These are phyloP conservation scores for Caenorhabditis sp. DNA, from an alignment of 2,888 invertebrate species.

Conservation along the genomic window DNA sequence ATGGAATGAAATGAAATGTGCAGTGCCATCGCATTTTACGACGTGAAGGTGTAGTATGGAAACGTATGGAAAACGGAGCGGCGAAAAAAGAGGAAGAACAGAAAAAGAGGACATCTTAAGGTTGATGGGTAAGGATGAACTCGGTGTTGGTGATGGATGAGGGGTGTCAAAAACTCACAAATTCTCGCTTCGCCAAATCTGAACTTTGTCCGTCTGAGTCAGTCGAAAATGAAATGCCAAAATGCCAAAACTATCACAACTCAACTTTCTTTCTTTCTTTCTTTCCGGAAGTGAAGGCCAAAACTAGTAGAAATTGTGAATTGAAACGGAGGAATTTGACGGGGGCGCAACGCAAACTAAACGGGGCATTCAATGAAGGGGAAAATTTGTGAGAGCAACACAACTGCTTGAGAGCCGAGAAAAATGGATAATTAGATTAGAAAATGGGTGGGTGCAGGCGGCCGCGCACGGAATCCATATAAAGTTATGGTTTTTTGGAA, in stretches of 20 bases:
- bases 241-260: too few species aligned
- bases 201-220: slow-evolving; percentile 39
- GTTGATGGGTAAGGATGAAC: slow-evolving; percentile 1
- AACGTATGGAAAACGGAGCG: background rate
- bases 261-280: slow-evolving; percentile 3
- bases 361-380: slow-evolving; percentile 49
- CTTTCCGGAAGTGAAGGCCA: slow-evolving; percentile 16
- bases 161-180: slow-evolving; percentile 38
- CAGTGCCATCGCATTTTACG: too few species aligned
- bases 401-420: slow-evolving; percentile 31
- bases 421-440: slow-evolving; percentile 59
- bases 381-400: slow-evolving; percentile 42
- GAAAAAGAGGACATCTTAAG: background rate
- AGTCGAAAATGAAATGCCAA: too few species aligned
- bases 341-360: slow-evolving; percentile 8
- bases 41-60: too few species aligned
- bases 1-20: slow-evolving; percentile 13
- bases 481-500: slow-evolving; percentile 1
- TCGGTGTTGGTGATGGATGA: slow-evolving; percentile 41
- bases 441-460: background rate
- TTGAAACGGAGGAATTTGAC: too few species aligned
- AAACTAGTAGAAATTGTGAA: background rate
- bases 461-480: too few species aligned
- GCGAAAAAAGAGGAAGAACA: background rate
- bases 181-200: slow-evolving; percentile 18